Percentiles rank a stretch among this genome's conserved stretches.
These are phyloP conservation scores for Lonchura striata DNA, from an alignment of 2,113 vertebrate genomes.

Conservation along the genomic window DNA sequence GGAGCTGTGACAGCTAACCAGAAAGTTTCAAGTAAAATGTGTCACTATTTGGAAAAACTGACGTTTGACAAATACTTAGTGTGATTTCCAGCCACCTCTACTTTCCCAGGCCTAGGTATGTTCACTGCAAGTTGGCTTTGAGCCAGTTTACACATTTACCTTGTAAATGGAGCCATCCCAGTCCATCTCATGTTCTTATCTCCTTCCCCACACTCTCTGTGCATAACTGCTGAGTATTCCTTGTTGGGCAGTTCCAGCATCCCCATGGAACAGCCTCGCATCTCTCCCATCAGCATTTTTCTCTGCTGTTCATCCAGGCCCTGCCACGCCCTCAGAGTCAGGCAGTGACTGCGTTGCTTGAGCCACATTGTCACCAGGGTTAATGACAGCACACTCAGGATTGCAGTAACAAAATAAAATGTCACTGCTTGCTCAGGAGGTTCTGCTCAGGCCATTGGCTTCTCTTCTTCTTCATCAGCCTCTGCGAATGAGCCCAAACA, in stretches of 20 bases:
- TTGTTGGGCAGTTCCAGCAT: accelerated
- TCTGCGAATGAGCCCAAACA: not conserved
- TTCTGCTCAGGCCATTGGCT: not conserved
- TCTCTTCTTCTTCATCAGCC: not conserved
- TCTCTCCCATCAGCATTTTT: not conserved
- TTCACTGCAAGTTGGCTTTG: not conserved
- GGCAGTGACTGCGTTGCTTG: not conserved
- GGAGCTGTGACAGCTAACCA: not conserved
- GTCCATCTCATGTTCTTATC: not conserved
- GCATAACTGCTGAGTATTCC: not conserved
- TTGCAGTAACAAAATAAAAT: not conserved
- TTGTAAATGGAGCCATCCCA: not conserved
- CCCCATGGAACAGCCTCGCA: accelerated
- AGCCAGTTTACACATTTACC: not conserved
- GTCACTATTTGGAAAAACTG: not conserved
- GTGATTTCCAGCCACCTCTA: not conserved
- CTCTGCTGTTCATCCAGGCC: not conserved
- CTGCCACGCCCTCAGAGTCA: accelerated
- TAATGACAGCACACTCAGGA: accelerated
- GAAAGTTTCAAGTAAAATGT: not conserved
- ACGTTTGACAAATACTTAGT: not conserved
- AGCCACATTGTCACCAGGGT: not conserved
- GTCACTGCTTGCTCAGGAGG: not conserved
- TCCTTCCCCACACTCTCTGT: not conserved
- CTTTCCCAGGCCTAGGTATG: not conserved